Base-by-base conservation (phyloP, 92 coral and sea anemone species). In the Paramuricea clavata region DNA sequence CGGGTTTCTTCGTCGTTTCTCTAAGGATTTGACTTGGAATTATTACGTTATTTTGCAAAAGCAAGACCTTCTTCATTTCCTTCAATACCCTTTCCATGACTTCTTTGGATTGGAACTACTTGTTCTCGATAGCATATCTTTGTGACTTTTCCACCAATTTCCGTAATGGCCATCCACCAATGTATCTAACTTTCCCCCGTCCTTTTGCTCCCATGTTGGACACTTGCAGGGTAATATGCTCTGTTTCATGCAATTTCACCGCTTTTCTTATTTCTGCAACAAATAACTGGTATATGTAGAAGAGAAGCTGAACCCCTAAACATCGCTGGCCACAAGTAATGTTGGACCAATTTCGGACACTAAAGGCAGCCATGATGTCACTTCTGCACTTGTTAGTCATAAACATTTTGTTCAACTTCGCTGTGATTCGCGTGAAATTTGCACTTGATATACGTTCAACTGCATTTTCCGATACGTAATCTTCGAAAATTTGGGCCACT, bases 141-240 rank as follows among this genome's bases (percentile, higher is more conserved):
- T 65, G 61, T 15, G 42, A 15, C 35, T 69, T 83, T 7, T 83
- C 78, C 16, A 68, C 17, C 6, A 30, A 49, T 69, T 83, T 83
- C 49, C 67, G 71, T n/a, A 81, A 11, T 19, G 76, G 76, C 86
- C 86, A 81, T 21, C 76, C 86, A 34, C 86, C 87, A 33, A 83
- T 41, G 49, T 83, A 49, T 8, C 87, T 21, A 0, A 83, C 47
- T 69, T 83, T 83, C 17, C 78, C 87, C 23, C 26, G 43, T 23
- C 87, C 87, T 32, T 73, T 64, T 15, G 61, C 78, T 49, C 49
- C 78, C 87, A 83, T 83, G 13, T 31, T 67, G 15, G 17, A 5
- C 0, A 83, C 78, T 6, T 83, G 12, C n/a, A 83, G 49, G 5
- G 11, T 3, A 12, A 67, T 23, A 28, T 3, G 31, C 33, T 21